phyloP scores from a whole-genome alignment of 2,888 invertebrate species.

The Xiphydria camelus region DNA sequence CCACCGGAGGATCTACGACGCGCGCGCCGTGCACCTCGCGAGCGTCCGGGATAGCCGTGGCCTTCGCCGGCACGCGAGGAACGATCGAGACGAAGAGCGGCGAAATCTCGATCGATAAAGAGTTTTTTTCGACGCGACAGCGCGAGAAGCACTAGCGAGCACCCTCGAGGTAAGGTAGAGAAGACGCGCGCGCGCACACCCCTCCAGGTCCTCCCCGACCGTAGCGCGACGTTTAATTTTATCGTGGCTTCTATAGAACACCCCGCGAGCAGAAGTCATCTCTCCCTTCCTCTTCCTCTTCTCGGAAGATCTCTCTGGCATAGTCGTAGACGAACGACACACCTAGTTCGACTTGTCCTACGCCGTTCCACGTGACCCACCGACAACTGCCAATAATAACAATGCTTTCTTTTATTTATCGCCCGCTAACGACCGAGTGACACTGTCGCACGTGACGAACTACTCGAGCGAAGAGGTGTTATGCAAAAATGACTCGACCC shows the following conservation, averaged over 20 bases:
- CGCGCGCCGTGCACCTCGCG: no score
- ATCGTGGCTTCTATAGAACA: conserved; percentile 20
- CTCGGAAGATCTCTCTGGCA: no score
- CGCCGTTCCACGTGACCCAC: no score
- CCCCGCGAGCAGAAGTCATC: no score
- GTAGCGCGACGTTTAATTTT: conserved; percentile 35
- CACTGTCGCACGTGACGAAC: not conserved
- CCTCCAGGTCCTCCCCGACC: conserved; percentile 16
- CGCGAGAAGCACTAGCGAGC: not conserved
- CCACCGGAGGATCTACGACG: no score
- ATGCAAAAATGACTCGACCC: not conserved
- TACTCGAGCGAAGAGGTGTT: not conserved
- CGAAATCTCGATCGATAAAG: conserved; percentile 5
- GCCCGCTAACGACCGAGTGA: not conserved
- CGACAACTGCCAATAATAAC: conserved; percentile 16
- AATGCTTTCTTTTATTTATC: conserved; percentile 4
- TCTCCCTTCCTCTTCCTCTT: no score
- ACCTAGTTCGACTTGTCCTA: no score
- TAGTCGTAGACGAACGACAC: no score
- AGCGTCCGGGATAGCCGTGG: no score
- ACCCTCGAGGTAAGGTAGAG: not conserved
- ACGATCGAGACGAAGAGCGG: no score
- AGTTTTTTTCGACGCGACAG: conserved; percentile 9
- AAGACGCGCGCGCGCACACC: conserved; percentile 8
- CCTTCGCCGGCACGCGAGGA: no score